Percentiles rank a stretch among this genome's conserved stretches.
Conservation (phyloP, 2,797 vertebrate species). For the Schizopygopsis malacanthus region DNA sequence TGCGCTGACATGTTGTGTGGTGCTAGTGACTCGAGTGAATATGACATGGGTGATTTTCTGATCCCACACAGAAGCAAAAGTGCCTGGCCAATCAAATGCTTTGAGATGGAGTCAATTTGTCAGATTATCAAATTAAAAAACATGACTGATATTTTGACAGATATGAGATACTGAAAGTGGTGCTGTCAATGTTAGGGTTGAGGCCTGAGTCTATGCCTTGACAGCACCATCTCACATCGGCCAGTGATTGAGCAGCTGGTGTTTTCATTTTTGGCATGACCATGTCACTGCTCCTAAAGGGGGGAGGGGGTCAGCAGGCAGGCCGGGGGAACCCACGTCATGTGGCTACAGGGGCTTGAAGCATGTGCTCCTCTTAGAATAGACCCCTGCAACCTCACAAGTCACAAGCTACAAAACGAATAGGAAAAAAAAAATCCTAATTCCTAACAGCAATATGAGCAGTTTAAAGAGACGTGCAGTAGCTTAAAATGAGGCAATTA, state of each 20-base stretch:
- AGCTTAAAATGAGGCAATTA: not conserved
- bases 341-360: slow-evolving; percentile 37
- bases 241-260: slow-evolving; percentile 46
- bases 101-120: not conserved
- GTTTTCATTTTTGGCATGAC: slow-evolving; percentile 63
- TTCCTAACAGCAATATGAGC: not conserved
- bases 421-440: slow-evolving; percentile 11
- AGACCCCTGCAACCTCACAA: slow-evolving; percentile 37
- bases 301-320: slow-evolving; percentile 45
- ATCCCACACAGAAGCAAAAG: not conserved
- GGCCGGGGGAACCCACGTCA: slow-evolving; percentile 45
- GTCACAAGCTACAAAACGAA: slow-evolving; percentile 37
- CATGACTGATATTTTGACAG: not conserved
- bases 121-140: not conserved
- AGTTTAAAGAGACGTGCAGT: not conserved
- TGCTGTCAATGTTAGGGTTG: slow-evolving; percentile 11
- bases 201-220: not conserved
- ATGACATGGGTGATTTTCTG: not conserved
- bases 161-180: not conserved
- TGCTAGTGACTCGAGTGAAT: not conserved
- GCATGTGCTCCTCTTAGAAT: slow-evolving; percentile 56
- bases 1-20: not conserved
- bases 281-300: slow-evolving; percentile 57
- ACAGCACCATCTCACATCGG: not conserved
- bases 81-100: not conserved